phyloP scores from a whole-genome alignment of 1,140 invertebrate genomes.

The Mizuhopecten yessoensis region DNA sequence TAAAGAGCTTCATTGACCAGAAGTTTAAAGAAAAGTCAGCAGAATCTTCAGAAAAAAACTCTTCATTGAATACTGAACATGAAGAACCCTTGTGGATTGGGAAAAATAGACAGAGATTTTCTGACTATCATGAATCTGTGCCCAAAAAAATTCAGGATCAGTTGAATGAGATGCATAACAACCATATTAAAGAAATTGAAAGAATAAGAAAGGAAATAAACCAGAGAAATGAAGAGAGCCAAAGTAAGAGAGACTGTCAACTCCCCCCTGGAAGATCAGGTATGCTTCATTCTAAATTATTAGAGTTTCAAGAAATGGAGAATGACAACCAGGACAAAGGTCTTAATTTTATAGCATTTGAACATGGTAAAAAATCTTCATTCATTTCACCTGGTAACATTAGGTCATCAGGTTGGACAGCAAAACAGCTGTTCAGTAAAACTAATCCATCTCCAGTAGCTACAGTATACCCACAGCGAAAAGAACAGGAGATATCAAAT shows the following conservation, averaged over 20 bases:
- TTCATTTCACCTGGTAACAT: constrained; percentile 50
- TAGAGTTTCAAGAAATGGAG: not conserved
- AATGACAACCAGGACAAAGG: not conserved
- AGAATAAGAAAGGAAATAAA: constrained; percentile 42
- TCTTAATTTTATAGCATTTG: not conserved
- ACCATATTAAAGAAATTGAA: constrained; percentile 49
- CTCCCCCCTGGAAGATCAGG: not conserved
- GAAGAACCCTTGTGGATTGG: not conserved
- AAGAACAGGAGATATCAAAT: not conserved
- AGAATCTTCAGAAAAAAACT: not conserved
- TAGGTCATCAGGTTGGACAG: not conserved
- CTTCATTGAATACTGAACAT: not conserved
- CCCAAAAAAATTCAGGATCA: constrained; percentile 44
- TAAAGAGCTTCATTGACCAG: not conserved
- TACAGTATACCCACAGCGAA: constrained; percentile 56
- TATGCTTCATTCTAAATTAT: not conserved
- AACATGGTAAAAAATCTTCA: not conserved
- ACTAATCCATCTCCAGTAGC: constrained; percentile 61
- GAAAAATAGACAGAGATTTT: not conserved
- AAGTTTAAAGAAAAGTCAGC: not conserved
- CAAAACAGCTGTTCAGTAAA: constrained; percentile 53
- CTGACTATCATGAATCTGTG: constrained; percentile 11
- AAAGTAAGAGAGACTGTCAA: not conserved
- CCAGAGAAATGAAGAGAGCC: not conserved
- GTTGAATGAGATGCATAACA: constrained; percentile 47